Conservation (phyloP, 1,140 invertebrate species). For the Lethrus apterus region DNA sequence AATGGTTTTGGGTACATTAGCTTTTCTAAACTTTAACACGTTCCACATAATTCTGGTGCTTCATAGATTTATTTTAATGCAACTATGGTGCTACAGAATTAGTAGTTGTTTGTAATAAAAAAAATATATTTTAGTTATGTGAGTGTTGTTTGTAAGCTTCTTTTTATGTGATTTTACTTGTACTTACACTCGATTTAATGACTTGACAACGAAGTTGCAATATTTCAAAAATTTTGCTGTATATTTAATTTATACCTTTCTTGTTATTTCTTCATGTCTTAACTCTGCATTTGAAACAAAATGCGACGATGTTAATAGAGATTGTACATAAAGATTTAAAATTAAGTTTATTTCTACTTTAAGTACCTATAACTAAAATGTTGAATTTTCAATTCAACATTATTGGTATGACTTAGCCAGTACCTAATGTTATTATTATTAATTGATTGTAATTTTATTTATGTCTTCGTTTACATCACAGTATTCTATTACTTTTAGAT, state of each 20-base stretch:
- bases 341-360: conserved; percentile 27
- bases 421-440: conserved; percentile 29
- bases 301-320: too few relatives aligned
- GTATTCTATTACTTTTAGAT: conserved; percentile 24
- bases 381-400: conserved; percentile 22
- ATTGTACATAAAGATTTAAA: too few relatives aligned
- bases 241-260: too few relatives aligned
- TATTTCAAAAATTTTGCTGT: too few relatives aligned
- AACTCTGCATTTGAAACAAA: not conserved
- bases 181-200: conserved; percentile 1
- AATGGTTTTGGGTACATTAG: conserved; percentile 10
- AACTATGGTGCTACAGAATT: conserved; percentile 40
- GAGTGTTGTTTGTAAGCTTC: conserved; percentile 18
- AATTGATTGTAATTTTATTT: conserved; percentile 24
- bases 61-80: conserved; percentile 30
- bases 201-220: conserved; percentile 10
- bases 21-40: conserved; percentile 37
- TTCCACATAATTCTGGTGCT: conserved; percentile 38
- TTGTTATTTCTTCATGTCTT: conserved; percentile 6
- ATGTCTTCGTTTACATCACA: conserved; percentile 28
- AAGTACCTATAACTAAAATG: conserved; percentile 33
- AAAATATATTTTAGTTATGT: conserved; percentile 23
- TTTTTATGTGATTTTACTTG: conserved; percentile 18
- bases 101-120: conserved; percentile 15
- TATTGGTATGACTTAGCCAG: conserved; percentile 28